Evolutionary conservation across 1,140 invertebrate species (phyloP).

Genomic region (Hylyphantes graminicola): DNA sequence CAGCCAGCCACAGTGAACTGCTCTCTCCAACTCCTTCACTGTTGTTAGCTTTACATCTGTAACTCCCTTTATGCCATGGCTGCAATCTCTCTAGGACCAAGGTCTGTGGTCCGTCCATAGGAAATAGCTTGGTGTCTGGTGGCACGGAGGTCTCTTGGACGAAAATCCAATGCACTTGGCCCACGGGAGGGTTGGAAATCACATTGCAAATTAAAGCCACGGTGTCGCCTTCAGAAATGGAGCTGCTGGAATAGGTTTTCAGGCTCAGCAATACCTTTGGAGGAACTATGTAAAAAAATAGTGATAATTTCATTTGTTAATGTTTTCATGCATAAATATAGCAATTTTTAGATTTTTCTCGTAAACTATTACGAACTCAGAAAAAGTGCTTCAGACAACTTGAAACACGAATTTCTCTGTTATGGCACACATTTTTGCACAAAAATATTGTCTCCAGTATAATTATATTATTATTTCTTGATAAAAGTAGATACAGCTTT

Average conservation of each 20-base stretch:
- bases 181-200: constrained; percentile 59
- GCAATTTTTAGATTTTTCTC: too few species aligned
- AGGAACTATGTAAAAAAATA: constrained; percentile 1
- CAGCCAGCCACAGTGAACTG: constrained; percentile 39
- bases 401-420: too few species aligned
- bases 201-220: constrained; percentile 78
- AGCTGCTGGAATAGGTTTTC: constrained; percentile 45
- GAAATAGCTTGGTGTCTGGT: neutral
- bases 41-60: constrained; percentile 47
- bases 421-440: too few species aligned
- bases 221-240: constrained; percentile 85
- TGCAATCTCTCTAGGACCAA: constrained; percentile 38
- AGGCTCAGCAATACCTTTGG: constrained; percentile 36
- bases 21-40: constrained; percentile 48
- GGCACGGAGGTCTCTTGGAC: constrained; percentile 19
- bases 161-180: constrained; percentile 23
- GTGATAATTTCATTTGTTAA: too few species aligned
- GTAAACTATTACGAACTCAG: too few species aligned
- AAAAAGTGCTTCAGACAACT: too few species aligned
- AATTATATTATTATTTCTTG: too few species aligned
- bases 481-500: too few species aligned
- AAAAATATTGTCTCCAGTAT: too few species aligned
- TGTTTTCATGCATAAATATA: too few species aligned
- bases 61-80: constrained; percentile 47
- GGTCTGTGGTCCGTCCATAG: constrained; percentile 23